Percentiles rank a stretch among this genome's conserved stretches.
Evolutionary conservation across 1,140 invertebrate genomes (phyloP).

Genomic region (Drosophila fuyamai): DNA sequence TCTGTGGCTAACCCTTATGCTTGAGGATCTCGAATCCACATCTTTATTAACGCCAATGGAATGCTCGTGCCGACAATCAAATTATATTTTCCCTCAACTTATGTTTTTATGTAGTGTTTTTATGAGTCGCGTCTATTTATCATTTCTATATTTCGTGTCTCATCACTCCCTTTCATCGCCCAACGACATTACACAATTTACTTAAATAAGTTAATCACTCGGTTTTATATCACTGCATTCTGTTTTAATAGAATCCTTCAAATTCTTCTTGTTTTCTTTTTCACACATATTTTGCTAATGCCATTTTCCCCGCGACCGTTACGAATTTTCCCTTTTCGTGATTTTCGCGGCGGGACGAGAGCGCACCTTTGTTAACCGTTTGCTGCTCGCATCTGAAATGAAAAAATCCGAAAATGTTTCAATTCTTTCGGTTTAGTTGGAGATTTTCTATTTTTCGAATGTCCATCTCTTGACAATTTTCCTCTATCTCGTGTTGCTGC

Average conservation of each 20-base stretch:
- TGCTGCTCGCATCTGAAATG: constrained; percentile 80
- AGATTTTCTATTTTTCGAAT: constrained; percentile 83
- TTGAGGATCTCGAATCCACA: constrained; percentile 9
- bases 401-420: constrained; percentile 82
- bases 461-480: constrained; percentile 82
- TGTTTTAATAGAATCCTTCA: constrained; percentile 12
- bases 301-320: constrained; percentile 41
- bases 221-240: constrained; percentile 8
- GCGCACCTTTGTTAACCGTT: constrained; percentile 83
- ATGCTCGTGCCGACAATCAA: constrained; percentile 58
- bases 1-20: constrained; percentile 23
- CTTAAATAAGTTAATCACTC: constrained; percentile 5
- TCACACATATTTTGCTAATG: constrained; percentile 11
- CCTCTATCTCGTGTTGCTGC: constrained; percentile 54
- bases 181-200: constrained; percentile 27
- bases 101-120: constrained; percentile 57
- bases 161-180: neutral
- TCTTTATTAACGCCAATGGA: constrained; percentile 35
- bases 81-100: constrained; percentile 15
- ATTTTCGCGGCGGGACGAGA: constrained; percentile 32
- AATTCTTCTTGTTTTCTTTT: constrained; percentile 23
- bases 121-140: neutral
- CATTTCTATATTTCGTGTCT: constrained; percentile 1
- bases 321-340: constrained; percentile 35
- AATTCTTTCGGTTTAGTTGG: constrained; percentile 82